A percentile compares a stretch with the other conserved stretches of the same genome.
These are phyloP conservation scores for Neomonachus schauinslandi DNA, from an alignment of 2,113 vertebrate genomes.

Conservation along the genomic window DNA sequence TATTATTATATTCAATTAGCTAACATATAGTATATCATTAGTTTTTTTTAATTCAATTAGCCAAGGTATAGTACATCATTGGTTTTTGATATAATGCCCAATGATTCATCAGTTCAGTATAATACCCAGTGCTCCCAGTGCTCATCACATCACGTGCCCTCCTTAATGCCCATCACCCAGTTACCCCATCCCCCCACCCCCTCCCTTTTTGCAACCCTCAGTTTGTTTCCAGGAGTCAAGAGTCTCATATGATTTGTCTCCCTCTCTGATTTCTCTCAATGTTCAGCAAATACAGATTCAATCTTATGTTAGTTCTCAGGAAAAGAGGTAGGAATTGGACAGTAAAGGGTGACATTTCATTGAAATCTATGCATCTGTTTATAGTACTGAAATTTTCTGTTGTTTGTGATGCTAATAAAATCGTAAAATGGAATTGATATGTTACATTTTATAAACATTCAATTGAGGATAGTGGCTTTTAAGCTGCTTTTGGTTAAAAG, in stretches of 20 bases:
- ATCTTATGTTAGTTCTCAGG: rapidly evolving
- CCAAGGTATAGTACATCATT: no score
- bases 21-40: no score
- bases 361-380: not conserved
- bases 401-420: not conserved
- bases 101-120: not conserved
- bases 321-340: not conserved
- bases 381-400: not conserved
- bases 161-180: not conserved
- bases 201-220: not conserved
- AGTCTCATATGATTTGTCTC: not conserved
- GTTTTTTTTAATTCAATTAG: no score
- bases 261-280: not conserved
- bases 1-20: no score
- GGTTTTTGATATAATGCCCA: no score
- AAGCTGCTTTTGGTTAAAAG: not conserved
- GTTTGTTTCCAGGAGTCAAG: not conserved
- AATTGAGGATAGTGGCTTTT: not conserved
- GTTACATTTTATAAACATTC: not conserved
- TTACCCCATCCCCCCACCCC: not conserved
- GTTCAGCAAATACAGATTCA: not conserved
- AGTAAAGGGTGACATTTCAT: not conserved
- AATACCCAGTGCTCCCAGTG: not conserved
- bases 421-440: not conserved
- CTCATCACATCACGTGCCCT: not conserved